Conservation (phyloP, 2,888 invertebrate species). For the Plebejus anna region DNA sequence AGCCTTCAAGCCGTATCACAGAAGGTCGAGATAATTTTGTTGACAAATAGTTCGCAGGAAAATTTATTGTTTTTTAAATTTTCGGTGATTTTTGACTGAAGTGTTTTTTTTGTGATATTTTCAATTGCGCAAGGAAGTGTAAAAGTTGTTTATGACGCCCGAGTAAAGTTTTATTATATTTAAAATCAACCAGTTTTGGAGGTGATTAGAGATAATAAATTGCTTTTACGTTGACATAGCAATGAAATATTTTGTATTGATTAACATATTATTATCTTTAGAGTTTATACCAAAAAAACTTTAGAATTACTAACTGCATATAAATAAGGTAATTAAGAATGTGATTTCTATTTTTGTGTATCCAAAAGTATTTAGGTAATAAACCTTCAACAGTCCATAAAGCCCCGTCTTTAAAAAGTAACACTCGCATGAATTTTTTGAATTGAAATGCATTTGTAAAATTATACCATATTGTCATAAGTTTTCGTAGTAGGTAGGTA, state of each 20-base stretch:
- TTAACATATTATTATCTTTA: neutral
- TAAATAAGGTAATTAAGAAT: neutral
- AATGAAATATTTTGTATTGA: neutral
- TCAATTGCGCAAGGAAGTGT: neutral
- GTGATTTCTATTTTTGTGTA: neutral
- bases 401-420: no score
- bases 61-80: constrained; percentile 51
- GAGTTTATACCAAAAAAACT: neutral
- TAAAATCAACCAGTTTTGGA: neutral
- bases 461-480: no score
- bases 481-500: no score
- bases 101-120: neutral
- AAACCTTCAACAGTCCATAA: no score
- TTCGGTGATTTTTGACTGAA: neutral
- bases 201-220: neutral
- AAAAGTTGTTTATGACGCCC: neutral
- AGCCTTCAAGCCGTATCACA: constrained; percentile 19
- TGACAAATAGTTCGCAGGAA: constrained; percentile 59
- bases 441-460: no score
- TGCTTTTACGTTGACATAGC: neutral
- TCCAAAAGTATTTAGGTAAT: no score
- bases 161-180: neutral
- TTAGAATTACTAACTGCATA: neutral
- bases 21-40: constrained; percentile 67
- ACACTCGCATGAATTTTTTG: no score